Evolutionary conservation across 2,113 vertebrate species (phyloP).

Genomic region (Smithornis capensis): DNA sequence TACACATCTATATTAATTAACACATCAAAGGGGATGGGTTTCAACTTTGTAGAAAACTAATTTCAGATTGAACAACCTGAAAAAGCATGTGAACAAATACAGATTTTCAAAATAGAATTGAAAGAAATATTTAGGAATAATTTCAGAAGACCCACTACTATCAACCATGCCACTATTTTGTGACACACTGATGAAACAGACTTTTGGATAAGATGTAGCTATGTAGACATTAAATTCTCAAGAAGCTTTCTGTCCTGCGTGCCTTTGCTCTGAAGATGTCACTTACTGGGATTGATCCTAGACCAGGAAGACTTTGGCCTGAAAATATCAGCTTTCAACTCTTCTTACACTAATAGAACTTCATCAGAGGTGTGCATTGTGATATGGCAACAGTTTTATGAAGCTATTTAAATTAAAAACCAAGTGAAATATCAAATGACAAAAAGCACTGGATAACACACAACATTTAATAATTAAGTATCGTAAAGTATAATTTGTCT

Average conservation of each 20-base stretch:
- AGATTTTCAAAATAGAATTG: not conserved
- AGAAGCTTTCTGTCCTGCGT: not conserved
- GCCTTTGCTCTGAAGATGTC: not conserved
- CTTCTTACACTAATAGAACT: not conserved
- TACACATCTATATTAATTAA: not conserved
- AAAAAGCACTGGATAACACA: not conserved
- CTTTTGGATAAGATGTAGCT: not conserved
- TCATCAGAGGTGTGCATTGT: not conserved
- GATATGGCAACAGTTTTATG: not conserved
- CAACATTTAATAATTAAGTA: not conserved
- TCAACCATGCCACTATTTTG: not conserved
- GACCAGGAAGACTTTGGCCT: not conserved
- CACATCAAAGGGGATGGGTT: rapidly evolving
- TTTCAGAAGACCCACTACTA: not conserved
- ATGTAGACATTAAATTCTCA: not conserved
- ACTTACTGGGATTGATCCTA: not conserved
- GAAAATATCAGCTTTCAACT: not conserved
- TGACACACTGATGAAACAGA: not conserved
- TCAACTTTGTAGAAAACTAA: not conserved
- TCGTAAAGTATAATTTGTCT: not conserved
- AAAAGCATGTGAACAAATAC: not conserved
- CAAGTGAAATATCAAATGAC: not conserved
- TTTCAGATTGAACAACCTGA: not conserved
- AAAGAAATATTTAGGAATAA: not conserved
- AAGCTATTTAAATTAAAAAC: not conserved